Evolutionary conservation across 2,113 vertebrate genomes (phyloP), one percentile per base, ranked within the genome.

Genomic region (Rhombomys opimus): DNA sequence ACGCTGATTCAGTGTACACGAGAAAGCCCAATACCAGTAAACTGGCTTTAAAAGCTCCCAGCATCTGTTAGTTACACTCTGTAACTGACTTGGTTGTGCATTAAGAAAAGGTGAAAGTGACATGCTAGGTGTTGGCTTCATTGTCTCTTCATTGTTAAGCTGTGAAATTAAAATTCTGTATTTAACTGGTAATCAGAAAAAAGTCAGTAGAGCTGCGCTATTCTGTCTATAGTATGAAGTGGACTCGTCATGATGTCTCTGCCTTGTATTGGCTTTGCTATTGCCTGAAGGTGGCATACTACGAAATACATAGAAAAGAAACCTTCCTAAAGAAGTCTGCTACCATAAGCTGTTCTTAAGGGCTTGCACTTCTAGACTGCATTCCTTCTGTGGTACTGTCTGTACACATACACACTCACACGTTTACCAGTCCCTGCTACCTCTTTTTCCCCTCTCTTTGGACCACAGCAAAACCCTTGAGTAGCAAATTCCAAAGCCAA

Each of bases 401-500:
- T 20, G 57, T 32, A 81, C 17, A n/a, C 32, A 46, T 6, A 80
- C 30, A 54, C 15, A 65, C 27, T 65, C 22, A 46, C 41, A 50
- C 5, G 0, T 22, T 75, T 67, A 73, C 59, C 65, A 76, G 67
- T 52, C 73, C 59, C 54, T 22, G 18, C 72, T 75, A 65, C 46
- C 25, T 50, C 63, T 82, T 68, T 82, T 20, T 17, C n/a, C 27
- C 30, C 59, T 72, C 8, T 81, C 30, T 91, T 89, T 95, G 92
- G 76, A 95, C 80, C 87, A 90, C 67, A 59, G 68, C 89, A 92
- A 96, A 5, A 65, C 73, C 75, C 82, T 84, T 70, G 15, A 90
- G 38, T 89, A 95, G 88, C 84, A 80, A 93, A 46, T 93, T 80
- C 13, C 41, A 90, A 81, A 97, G 63, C 23, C 77, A 41, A 41